Base-by-base conservation (phyloP, 1,140 invertebrate genomes). In the Lerema accius region DNA sequence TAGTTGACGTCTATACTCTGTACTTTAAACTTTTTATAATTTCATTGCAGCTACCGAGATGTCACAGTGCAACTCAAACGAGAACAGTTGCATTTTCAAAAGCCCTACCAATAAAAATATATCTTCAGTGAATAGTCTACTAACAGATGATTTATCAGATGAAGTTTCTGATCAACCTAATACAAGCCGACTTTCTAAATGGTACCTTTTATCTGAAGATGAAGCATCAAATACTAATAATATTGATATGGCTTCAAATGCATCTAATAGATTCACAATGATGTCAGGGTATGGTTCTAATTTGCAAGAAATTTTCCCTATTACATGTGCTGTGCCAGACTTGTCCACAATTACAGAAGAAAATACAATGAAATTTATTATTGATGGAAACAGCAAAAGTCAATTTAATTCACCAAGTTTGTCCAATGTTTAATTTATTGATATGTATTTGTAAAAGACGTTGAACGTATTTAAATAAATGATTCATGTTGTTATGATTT, bases 331-430 rank as follows among this genome's bases (percentile, higher is more conserved):
- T 17, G 62, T 90, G 7, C 87, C 87, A 1, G 64, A 90, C 53
- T 65, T 90, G 5, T 90, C 87, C 0, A 87, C 84, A 5, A 86
- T 90, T 5, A 84, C 86, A 15, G 87, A 90, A 74, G 67, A 77
- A 53, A 80, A 88, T 64, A 73, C 40, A 63, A 68, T 32, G 67
- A 50, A 58, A 32, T 17, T 56, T 11, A 16, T 45, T 45, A 9
- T 45, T 28, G 67, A 69, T 6, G 63, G 63, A 14, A 65, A 61
- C 51, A 66, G 49, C 4, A 62, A 48, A 46, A 46, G 19, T 46
- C 9, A 7, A 32, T 32, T 32, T 32, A 7, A 11, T 55, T 40
- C 17, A 0, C 19, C 40, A 55, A 55, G 37, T 42, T 55, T 55
- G 17, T 11, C 50, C 42, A 9, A 32, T 49, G 50, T 55, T 42